These are phyloP conservation scores for Aleiodes sp. DNA, from an alignment of 1,140 invertebrate genomes.

Conservation along the genomic window DNA sequence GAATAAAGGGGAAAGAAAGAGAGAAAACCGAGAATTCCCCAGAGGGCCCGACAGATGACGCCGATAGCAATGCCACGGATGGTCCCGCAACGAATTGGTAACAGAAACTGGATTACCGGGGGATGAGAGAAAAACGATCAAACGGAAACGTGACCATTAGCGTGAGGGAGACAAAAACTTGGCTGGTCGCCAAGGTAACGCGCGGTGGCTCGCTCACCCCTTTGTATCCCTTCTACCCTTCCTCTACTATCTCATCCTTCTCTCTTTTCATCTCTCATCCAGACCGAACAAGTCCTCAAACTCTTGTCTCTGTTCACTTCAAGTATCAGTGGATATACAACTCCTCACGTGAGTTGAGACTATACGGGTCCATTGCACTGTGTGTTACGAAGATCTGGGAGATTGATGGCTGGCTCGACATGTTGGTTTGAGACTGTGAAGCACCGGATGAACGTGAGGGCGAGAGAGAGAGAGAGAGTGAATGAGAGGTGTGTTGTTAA, in stretches of 20 bases:
- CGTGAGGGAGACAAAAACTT: constrained; percentile 37
- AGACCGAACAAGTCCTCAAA: constrained; percentile 13
- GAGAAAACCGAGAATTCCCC: constrained; percentile 33
- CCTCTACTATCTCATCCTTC: not conserved
- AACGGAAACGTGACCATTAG: constrained; percentile 42
- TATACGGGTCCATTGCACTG: constrained; percentile 30
- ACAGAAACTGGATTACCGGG: constrained; percentile 40
- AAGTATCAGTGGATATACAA: constrained; percentile 10
- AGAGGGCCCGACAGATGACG: constrained; percentile 35
- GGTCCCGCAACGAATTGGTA: constrained; percentile 39
- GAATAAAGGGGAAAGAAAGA: constrained; percentile 25
- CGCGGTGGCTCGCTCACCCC: constrained; percentile 10
- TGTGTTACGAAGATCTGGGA: constrained; percentile 24
- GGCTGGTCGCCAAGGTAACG: constrained; percentile 39
- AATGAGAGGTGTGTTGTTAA: constrained; percentile 32
- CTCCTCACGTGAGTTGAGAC: constrained; percentile 27
- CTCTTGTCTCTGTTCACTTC: not conserved
- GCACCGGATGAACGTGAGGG: not conserved
- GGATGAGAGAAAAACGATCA: constrained; percentile 30
- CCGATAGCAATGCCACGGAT: constrained; percentile 35
- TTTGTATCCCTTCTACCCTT: not conserved
- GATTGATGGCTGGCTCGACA: constrained; percentile 38
- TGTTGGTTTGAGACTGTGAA: constrained; percentile 35
- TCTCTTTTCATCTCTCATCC: constrained; percentile 14
- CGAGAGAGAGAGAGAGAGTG: constrained; percentile 31